phyloP scores from a whole-genome alignment of 2,797 vertebrate genomes.

The Coccyzus lansbergi region DNA sequence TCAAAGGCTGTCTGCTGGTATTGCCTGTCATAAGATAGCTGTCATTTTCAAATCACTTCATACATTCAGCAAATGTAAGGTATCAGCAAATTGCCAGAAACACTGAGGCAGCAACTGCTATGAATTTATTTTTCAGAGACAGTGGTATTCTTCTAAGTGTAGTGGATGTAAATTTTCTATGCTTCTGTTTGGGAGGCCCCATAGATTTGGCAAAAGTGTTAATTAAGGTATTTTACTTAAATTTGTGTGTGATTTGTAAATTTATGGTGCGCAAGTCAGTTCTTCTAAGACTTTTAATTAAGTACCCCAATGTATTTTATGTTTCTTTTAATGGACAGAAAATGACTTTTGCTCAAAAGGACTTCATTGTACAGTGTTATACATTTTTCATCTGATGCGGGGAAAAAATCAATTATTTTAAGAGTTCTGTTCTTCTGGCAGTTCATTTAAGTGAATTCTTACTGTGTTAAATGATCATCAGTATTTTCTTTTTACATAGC shows the following conservation, averaged over 20 bases:
- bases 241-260: constrained; percentile 61
- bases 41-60: constrained; percentile 79
- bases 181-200: constrained; percentile 1
- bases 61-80: constrained; percentile 66
- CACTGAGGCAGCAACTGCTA: constrained; percentile 36
- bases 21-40: constrained; percentile 78
- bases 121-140: background rate
- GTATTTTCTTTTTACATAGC: constrained; percentile 76
- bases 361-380: constrained; percentile 69
- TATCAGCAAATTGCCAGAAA: constrained; percentile 52
- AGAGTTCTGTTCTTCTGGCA: constrained; percentile 74
- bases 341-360: constrained; percentile 78
- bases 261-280: constrained; percentile 56
- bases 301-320: constrained; percentile 70
- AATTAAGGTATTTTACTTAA: constrained; percentile 39
- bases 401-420: constrained; percentile 81
- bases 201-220: constrained; percentile 6
- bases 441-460: constrained; percentile 79
- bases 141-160: background rate
- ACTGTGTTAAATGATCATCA: constrained; percentile 74
- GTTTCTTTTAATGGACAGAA: constrained; percentile 78
- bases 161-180: background rate
- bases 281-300: constrained; percentile 71
- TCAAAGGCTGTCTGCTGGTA: constrained; percentile 74
- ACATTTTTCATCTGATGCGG: constrained; percentile 76